Conservation (phyloP, 2,113 vertebrate genomes). For the Ameiurus melas region DNA sequence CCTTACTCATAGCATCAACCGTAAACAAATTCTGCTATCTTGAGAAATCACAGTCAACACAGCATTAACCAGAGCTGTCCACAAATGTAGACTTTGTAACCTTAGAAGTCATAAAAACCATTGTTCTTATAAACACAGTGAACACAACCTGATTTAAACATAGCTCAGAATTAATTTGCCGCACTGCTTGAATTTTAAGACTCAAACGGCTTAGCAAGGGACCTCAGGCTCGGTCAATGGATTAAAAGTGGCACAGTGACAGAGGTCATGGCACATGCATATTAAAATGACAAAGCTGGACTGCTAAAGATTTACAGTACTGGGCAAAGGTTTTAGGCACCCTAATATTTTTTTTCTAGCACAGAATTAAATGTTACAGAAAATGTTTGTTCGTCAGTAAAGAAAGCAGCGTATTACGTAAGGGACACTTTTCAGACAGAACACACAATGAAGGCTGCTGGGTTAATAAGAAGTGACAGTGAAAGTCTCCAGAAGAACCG, state of each 20-base stretch:
- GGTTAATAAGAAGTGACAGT: too few species aligned
- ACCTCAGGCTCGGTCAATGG: background rate
- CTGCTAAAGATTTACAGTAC: background rate
- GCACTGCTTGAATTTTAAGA: background rate
- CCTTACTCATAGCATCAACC: background rate
- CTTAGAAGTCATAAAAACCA: background rate
- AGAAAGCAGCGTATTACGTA: too few species aligned
- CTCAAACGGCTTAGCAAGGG: background rate
- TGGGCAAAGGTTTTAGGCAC: too few species aligned
- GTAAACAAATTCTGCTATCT: background rate
- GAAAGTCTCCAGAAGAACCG: too few species aligned
- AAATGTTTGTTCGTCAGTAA: too few species aligned
- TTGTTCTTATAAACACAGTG: background rate
- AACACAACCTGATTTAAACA: background rate
- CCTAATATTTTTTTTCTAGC: too few species aligned
- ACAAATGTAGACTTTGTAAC: background rate
- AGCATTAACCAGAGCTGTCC: background rate
- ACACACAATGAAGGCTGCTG: too few species aligned
- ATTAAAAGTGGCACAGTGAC: background rate
- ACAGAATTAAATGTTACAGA: too few species aligned
- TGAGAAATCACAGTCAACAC: background rate
- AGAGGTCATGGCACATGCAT: background rate
- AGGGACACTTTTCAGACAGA: too few species aligned
- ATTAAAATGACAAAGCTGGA: background rate
- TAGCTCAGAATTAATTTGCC: background rate